Conservation (phyloP, 1,140 invertebrate genomes). For the Pristionchus pacificus region DNA sequence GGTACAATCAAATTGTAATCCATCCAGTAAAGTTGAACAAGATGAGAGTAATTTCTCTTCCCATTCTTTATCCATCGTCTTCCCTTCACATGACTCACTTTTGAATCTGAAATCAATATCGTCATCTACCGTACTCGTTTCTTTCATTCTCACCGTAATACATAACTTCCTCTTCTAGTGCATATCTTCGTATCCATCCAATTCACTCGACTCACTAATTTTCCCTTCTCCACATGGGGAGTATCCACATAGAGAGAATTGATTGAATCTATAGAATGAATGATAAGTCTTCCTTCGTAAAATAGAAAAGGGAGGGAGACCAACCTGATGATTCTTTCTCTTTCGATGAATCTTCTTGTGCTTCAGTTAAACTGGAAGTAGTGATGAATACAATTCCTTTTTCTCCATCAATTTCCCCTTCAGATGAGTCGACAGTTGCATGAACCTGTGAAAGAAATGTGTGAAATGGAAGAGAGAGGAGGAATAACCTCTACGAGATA, state of each 20-base stretch:
- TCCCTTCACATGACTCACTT: too few species aligned
- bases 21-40: constrained; percentile 12
- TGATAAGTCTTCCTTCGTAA: not conserved
- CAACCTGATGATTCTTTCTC: not conserved
- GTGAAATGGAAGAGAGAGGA: not conserved
- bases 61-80: too few species aligned
- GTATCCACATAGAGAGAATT: not conserved
- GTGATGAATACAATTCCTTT: constrained; percentile 26
- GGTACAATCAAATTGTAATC: constrained; percentile 23
- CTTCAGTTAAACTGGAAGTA: not conserved
- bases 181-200: not conserved
- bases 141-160: not conserved
- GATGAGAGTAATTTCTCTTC: too few species aligned
- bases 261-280: not conserved
- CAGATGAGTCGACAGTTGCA: constrained; percentile 45
- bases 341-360: not conserved
- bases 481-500: constrained; percentile 44
- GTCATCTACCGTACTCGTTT: not conserved
- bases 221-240: not conserved
- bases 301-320: not conserved
- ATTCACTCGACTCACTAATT: not conserved
- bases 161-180: not conserved
- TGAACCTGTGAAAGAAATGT: constrained; percentile 27
- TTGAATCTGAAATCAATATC: too few species aligned
- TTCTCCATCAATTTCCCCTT: constrained; percentile 49